phyloP scores from a whole-genome alignment of 2,113 vertebrate genomes.

The Apteryx mantelli region DNA sequence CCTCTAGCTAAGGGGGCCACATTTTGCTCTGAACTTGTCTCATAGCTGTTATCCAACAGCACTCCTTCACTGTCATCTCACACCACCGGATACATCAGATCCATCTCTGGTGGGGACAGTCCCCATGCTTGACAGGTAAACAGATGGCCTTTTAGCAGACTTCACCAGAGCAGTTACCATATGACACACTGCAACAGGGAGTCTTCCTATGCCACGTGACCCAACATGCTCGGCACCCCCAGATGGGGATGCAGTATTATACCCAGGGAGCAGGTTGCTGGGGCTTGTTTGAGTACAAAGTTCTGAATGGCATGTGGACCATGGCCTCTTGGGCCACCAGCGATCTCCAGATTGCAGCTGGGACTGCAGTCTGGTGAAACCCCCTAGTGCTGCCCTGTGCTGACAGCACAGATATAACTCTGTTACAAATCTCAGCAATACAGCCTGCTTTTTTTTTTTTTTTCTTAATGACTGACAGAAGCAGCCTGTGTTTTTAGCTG shows the following conservation, averaged over 20 bases:
- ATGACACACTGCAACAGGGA: neutral
- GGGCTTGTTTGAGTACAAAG: neutral
- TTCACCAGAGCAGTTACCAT: neutral
- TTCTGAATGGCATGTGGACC: neutral
- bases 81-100: fast-evolving
- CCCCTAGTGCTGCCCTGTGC: neutral
- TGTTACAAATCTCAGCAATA: neutral
- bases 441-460: neutral
- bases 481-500: neutral
- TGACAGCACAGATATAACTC: neutral
- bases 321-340: neutral
- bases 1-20: neutral
- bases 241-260: neutral
- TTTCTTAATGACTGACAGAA: neutral
- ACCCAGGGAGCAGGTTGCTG: neutral
- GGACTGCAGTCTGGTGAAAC: neutral
- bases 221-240: neutral
- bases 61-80: neutral
- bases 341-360: neutral
- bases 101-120: fast-evolving
- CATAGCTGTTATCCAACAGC: neutral
- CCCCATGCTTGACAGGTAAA: neutral
- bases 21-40: neutral
- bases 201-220: neutral
- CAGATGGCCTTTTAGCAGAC: neutral